Conservation (phyloP, 2,888 invertebrate species). For the Noctuana brunneofusca region DNA sequence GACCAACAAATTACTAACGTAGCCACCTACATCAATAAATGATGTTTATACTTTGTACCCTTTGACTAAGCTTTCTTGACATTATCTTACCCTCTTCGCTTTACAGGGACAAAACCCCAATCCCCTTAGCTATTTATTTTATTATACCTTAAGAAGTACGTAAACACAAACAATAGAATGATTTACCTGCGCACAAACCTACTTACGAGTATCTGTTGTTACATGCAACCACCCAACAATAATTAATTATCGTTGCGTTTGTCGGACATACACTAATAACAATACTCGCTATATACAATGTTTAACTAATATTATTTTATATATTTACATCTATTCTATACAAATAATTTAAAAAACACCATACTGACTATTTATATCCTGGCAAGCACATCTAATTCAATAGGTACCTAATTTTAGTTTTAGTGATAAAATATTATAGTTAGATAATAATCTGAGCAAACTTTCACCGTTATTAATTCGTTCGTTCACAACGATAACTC, state of each 20-base stretch:
- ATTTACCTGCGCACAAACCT: constrained; percentile 17
- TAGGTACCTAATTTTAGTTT: too few species aligned
- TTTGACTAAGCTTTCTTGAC: constrained; percentile 14
- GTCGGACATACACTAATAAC: too few species aligned
- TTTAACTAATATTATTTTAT: too few species aligned
- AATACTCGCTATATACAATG: too few species aligned
- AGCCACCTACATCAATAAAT: background rate
- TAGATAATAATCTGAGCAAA: background rate
- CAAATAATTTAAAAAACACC: too few species aligned
- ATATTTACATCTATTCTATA: too few species aligned
- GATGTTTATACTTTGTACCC: background rate
- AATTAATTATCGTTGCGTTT: constrained; percentile 4
- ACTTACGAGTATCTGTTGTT: constrained; percentile 21
- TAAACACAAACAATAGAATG: constrained; percentile 23
- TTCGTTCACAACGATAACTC: constrained; percentile 2
- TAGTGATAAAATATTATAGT: too few species aligned
- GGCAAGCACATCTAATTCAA: too few species aligned
- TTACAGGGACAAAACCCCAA: constrained; percentile 18
- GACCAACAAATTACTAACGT: background rate
- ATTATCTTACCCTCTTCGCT: constrained; percentile 14
- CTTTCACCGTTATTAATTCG: background rate
- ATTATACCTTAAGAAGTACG: constrained; percentile 14
- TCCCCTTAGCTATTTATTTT: constrained; percentile 17
- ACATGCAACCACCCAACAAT: constrained; percentile 7
- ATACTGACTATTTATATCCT: too few species aligned